Evolutionary conservation across 2,797 vertebrate species (phyloP), one percentile per base, ranked within the genome.

Genomic region (Acipenser oxyrinchus): DNA sequence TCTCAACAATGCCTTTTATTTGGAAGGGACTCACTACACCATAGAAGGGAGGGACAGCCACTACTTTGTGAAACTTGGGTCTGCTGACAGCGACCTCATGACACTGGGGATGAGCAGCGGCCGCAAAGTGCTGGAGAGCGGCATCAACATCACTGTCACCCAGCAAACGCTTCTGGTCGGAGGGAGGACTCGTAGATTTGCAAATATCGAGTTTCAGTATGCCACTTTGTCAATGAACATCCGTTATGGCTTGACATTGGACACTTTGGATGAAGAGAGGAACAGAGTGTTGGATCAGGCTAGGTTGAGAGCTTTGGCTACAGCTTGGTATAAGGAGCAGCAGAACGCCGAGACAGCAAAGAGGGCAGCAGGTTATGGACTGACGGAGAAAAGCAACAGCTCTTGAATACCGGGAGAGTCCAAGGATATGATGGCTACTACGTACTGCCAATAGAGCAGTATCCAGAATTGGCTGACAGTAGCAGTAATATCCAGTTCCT

Each of bases 401-500:
- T 99, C 64, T 90, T 98, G 76, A 92, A 83, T 13, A 88, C 93
- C 8, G 96, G 95, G 68, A 91, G 93, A 74, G 96, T 98, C 71
- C 96, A 96, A 79, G 96, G 97, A 65, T 99, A 99, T 23, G 97
- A 99, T 65, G 97, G 97, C 65, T 99, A 98, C 82, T 99, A 99
- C 71, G 93, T 99, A 66, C 92, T 99, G 74, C 96, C 97, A 0
- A 93, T 98, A 76, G 96, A 99, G 92, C 96, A 99, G 83, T 99
- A 99, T 78, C 94, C 96, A 63, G 95, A 99, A 90, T 91, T 99
- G 78, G 96, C 97, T 72, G 97, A 99, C 91, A 97, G 96, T 90
- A 96, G 93, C 92, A 95, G 93, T 92, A 99, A 99, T 90, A 94
- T 99, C 90, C 96, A 99, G 91, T 99, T 99, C 84, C 90, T 99